A percentile compares a stretch with the other conserved stretches of the same genome.
Conservation (phyloP, 2,797 vertebrate genomes). For the Brotula barbata region DNA sequence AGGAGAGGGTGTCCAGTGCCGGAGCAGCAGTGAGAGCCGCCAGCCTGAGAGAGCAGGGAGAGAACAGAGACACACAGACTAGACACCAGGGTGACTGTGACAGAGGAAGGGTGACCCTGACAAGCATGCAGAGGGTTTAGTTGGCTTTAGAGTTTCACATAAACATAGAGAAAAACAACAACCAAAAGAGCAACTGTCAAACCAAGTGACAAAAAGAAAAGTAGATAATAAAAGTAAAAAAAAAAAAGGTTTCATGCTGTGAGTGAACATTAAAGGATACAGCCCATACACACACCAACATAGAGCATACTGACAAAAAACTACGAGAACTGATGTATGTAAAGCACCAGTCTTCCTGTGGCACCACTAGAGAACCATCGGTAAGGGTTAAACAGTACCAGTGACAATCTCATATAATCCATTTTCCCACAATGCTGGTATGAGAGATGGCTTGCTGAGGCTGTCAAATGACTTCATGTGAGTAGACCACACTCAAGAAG, state of each 20-base stretch:
- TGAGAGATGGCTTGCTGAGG: slow-evolving; percentile 58
- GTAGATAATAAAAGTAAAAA: slow-evolving; percentile 16
- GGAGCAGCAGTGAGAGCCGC: slow-evolving; percentile 86
- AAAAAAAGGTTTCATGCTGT: slow-evolving; percentile 73
- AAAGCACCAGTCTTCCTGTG: slow-evolving; percentile 55
- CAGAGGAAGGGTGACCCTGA: slow-evolving; percentile 69
- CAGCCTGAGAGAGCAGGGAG: slow-evolving; percentile 90
- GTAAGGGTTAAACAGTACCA: slow-evolving; percentile 78
- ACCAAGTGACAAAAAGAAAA: slow-evolving; percentile 51
- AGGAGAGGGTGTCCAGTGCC: slow-evolving; percentile 95
- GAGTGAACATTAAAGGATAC: slow-evolving; percentile 74
- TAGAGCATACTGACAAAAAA: slow-evolving; percentile 58
- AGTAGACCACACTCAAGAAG: slow-evolving; percentile 59
- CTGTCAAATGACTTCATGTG: slow-evolving; percentile 60
- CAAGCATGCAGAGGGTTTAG: slow-evolving; percentile 73
- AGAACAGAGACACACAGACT: slow-evolving; percentile 86
- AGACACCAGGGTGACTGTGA: slow-evolving; percentile 84
- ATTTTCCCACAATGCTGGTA: slow-evolving; percentile 47
- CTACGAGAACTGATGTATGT: slow-evolving; percentile 50
- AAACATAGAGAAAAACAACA: slow-evolving; percentile 47
- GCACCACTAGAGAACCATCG: slow-evolving; percentile 63
- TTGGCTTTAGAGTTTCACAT: slow-evolving; percentile 57
- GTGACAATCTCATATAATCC: slow-evolving; percentile 58
- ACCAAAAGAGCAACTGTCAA: slow-evolving; percentile 64
- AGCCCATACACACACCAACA: slow-evolving; percentile 74